These are phyloP conservation scores for Orientallactaga sibirica DNA, from an alignment of 2,797 vertebrate species.

Conservation along the genomic window DNA sequence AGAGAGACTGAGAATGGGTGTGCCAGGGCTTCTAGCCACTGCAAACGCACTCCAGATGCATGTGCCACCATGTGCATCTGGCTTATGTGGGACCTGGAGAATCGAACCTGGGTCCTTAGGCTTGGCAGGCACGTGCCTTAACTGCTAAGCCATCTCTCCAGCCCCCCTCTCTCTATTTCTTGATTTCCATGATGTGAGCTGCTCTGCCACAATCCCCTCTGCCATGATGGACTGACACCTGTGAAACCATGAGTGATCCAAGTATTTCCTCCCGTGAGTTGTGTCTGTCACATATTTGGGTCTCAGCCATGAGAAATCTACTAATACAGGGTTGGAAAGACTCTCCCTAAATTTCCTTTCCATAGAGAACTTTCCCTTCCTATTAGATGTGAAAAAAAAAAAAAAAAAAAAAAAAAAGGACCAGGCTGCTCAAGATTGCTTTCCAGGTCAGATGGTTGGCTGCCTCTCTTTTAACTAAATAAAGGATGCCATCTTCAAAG, in stretches of 20 bases:
- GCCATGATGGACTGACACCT: neutral
- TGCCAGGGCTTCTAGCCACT: too few species aligned
- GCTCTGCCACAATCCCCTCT: too few species aligned
- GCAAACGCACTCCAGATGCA: too few species aligned
- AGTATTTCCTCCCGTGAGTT: neutral
- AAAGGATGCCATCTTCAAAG: conserved; percentile 81
- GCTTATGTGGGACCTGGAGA: too few species aligned
- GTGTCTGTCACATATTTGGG: neutral
- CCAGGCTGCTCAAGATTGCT: conserved; percentile 52
- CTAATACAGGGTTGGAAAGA: neutral
- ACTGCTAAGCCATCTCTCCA: too few species aligned
- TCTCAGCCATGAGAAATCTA: neutral
- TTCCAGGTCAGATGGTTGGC: conserved; percentile 75
- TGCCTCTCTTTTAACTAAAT: conserved; percentile 71
- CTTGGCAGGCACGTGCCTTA: too few species aligned
- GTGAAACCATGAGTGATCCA: neutral
- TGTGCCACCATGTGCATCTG: too few species aligned
- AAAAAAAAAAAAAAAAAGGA: neutral
- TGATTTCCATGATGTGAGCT: neutral
- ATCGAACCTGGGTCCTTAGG: too few species aligned
- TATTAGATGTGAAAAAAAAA: conserved; percentile 10
- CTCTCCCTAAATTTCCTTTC: conserved; percentile 25
- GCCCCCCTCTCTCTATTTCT: neutral
- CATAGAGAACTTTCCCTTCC: conserved; percentile 39
- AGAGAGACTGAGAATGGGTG: too few species aligned